phyloP scores from a whole-genome alignment of 1,140 invertebrate genomes.

The Leucophenga varia region DNA sequence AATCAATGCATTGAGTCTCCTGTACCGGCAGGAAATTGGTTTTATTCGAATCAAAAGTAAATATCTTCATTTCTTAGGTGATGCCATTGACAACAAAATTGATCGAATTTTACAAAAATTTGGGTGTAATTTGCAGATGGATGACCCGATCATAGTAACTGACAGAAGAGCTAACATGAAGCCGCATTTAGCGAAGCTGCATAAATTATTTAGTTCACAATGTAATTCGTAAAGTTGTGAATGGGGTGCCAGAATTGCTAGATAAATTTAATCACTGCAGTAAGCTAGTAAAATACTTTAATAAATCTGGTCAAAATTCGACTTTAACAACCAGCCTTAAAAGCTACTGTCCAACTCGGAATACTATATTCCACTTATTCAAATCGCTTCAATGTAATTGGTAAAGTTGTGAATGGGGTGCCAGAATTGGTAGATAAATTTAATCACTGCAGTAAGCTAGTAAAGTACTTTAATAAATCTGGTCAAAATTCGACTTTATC shows the following conservation, averaged over 20 bases:
- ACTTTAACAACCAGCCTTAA: conserved; percentile 8
- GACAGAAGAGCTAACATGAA: no score
- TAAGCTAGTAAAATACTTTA: conserved; percentile 9
- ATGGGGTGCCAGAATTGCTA: conserved; percentile 4
- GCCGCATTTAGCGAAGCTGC: not conserved
- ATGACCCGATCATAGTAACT: not conserved
- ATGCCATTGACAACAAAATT: not conserved
- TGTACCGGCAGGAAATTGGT: no score
- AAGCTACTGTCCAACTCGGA: conserved; percentile 9
- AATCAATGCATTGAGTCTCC: no score
- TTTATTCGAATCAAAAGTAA: no score
- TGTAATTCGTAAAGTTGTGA: conserved; percentile 5
- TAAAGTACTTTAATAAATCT: conserved; percentile 10
- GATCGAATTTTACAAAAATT: no score
- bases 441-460: conserved; percentile 10
- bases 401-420: conserved; percentile 7
- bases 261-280: conserved; percentile 7
- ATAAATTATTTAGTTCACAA: conserved; percentile 9
- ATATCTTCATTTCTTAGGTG: no score
- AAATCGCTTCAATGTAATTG: conserved; percentile 10
- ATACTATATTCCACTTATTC: conserved; percentile 2
- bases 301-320: conserved; percentile 4
- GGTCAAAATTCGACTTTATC: conserved; percentile 5
- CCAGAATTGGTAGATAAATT: conserved; percentile 1
- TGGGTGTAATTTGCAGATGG: not conserved